Evolutionary conservation across 2,888 invertebrate genomes (phyloP), one percentile per base, ranked within the genome.

Genomic region (Meteorus cinctellus): DNA sequence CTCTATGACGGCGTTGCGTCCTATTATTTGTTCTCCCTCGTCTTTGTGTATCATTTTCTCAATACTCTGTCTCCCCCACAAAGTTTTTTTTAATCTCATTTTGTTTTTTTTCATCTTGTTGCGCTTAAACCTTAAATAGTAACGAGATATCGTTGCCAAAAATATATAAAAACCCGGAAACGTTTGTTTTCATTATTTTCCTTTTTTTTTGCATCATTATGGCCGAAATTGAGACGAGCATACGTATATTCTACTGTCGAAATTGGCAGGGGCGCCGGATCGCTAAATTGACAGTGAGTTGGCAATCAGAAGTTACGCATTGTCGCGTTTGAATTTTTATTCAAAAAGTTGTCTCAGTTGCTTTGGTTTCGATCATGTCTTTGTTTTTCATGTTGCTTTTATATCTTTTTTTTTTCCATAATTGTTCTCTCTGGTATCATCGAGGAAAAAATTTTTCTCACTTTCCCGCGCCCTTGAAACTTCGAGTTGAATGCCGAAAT

Each of bases 111-210:
- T 79, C 70, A 36, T 67, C 83, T 86, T 84, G 83, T 86, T 86
- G 85, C 84, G 85, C 86, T 88, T 87, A 86, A 85, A 86, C 82
- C 85, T 88, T 89, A 88, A 85, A 85, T 86, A 87, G 85, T 89
- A 88, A 87, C 86, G 88, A 89, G 89, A 89, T 87, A 87, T 89
- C 87, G 86, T 89, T 89, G 89, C 89, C 89, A 88, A 89, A 89
- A 89, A 89, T 89, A 89, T 88, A 88, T 88, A 87, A 89, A 89
- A 88, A 87, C 86, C 84, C 85, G 87, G 86, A 88, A 86, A 85
- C 85, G 83, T 84, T 77, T 79, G 77, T 78, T 84, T 81, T 72
- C 51, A 74, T 76, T 72, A 75, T 75, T 70, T 71, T 27, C 71
- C 74, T 31, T 74, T 75, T 78, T 77, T 82, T 80, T 48, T 62